Conservation (phyloP, 2,888 invertebrate species). For the Drosophila hamatofila region DNA sequence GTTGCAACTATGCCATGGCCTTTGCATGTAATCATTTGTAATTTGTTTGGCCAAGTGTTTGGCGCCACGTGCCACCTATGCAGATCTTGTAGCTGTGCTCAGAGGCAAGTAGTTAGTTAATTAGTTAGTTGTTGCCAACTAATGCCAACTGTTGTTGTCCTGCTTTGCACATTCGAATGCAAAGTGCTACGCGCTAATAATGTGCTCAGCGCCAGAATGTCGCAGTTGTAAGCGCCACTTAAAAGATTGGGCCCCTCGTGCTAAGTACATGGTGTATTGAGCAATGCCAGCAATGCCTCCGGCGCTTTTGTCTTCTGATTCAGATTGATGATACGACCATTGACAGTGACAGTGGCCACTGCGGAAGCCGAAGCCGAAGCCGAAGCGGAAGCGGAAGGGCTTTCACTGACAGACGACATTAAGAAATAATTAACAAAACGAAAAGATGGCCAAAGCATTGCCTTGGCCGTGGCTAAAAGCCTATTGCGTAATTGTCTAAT, state of each 20-base stretch:
- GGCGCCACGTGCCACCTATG: constrained; percentile 8
- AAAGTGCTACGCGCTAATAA: constrained; percentile 48
- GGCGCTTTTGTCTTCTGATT: constrained; percentile 50
- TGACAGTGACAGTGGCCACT: constrained; percentile 36
- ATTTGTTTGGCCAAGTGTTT: constrained; percentile 72
- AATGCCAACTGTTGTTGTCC: constrained; percentile 27
- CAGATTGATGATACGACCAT: constrained; percentile 68
- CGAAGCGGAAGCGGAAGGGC: constrained; percentile 58
- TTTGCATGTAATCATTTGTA: constrained; percentile 70
- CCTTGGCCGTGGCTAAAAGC: constrained; percentile 55
- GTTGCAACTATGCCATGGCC: constrained; percentile 46
- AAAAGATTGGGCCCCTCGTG: constrained; percentile 25
- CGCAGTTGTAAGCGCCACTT: constrained; percentile 50
- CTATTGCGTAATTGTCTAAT: constrained; percentile 71
- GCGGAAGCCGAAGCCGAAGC: too few relatives aligned
- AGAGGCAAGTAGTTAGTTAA: constrained; percentile 9
- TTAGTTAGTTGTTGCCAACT: constrained; percentile 23
- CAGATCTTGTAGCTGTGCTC: constrained; percentile 19
- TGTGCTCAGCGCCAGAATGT: constrained; percentile 31
- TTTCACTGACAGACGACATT: constrained; percentile 58
- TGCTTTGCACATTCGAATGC: constrained; percentile 48
- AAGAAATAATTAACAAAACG: constrained; percentile 69
- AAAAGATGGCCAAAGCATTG: constrained; percentile 35
- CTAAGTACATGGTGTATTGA: constrained; percentile 11
- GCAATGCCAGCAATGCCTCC: constrained; percentile 11